Percentiles rank a stretch among this genome's conserved stretches.
Conservation (phyloP, 2,888 invertebrate species). For the Amphiduros pacificus region DNA sequence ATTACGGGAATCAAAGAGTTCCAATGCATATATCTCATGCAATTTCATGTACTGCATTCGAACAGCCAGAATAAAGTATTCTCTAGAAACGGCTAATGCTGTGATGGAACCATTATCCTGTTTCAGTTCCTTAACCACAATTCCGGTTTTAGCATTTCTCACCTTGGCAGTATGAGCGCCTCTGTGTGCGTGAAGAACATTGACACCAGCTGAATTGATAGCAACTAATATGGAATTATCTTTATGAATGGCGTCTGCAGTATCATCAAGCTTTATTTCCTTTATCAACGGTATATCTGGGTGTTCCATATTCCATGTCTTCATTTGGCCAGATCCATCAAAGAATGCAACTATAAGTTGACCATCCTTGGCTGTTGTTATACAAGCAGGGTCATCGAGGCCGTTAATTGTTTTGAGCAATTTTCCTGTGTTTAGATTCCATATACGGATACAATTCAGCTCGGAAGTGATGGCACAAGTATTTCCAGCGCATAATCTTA, state of each 20-base stretch:
- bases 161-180: constrained; percentile 43
- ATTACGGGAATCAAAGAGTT: constrained; percentile 49
- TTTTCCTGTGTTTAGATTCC: constrained; percentile 39
- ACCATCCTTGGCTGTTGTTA: constrained; percentile 44
- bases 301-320: constrained; percentile 41
- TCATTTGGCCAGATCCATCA: constrained; percentile 47
- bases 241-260: constrained; percentile 41
- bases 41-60: constrained; percentile 48
- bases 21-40: constrained; percentile 48
- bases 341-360: constrained; percentile 45
- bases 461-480: constrained; percentile 46
- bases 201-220: constrained; percentile 38
- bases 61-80: constrained; percentile 51
- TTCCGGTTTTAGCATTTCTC: constrained; percentile 44
- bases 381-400: constrained; percentile 46
- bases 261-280: constrained; percentile 30
- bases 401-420: constrained; percentile 38
- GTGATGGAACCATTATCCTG: constrained; percentile 43
- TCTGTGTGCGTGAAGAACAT: constrained; percentile 48
- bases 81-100: constrained; percentile 47
- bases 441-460: constrained; percentile 40
- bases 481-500: constrained; percentile 39
- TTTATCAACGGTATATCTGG: constrained; percentile 1
- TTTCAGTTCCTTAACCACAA: constrained; percentile 41
- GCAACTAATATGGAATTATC: constrained; percentile 46